Conservation (phyloP, 2,113 vertebrate species). For the Myanophis thanlyinensis region DNA sequence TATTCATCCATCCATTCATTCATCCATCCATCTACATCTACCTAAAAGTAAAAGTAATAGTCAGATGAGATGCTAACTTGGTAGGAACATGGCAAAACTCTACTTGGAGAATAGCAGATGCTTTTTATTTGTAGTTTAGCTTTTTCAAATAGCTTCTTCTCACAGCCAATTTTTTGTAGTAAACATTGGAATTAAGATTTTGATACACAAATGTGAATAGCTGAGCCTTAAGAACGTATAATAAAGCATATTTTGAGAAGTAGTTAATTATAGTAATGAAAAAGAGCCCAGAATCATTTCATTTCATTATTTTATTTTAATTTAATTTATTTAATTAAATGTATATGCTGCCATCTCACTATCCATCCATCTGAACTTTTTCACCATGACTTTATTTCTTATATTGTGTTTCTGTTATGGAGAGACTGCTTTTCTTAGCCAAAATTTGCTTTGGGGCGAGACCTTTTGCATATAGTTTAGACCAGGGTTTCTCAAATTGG, state of each 20-base stretch:
- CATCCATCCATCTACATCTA: background rate
- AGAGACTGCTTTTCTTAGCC: background rate
- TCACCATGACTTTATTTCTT: background rate
- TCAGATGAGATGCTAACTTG: background rate
- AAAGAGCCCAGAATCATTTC: background rate
- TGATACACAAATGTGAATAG: background rate
- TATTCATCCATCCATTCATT: background rate
- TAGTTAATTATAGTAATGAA: background rate
- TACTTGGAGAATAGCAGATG: background rate
- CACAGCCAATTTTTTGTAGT: background rate
- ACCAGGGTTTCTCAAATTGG: background rate
- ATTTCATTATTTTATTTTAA: too few species aligned
- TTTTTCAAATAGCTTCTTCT: background rate
- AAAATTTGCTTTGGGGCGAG: background rate
- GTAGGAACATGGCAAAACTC: background rate
- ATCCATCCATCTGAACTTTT: background rate
- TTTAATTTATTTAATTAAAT: background rate
- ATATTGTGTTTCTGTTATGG: background rate
- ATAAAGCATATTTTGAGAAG: background rate
- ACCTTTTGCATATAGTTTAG: background rate
- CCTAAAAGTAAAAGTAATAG: background rate
- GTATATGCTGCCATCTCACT: background rate
- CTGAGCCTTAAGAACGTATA: background rate
- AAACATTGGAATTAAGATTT: background rate
- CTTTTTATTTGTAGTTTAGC: background rate